These are phyloP conservation scores for Zophobas morio DNA, from an alignment of 1,140 invertebrate species.

Conservation along the genomic window DNA sequence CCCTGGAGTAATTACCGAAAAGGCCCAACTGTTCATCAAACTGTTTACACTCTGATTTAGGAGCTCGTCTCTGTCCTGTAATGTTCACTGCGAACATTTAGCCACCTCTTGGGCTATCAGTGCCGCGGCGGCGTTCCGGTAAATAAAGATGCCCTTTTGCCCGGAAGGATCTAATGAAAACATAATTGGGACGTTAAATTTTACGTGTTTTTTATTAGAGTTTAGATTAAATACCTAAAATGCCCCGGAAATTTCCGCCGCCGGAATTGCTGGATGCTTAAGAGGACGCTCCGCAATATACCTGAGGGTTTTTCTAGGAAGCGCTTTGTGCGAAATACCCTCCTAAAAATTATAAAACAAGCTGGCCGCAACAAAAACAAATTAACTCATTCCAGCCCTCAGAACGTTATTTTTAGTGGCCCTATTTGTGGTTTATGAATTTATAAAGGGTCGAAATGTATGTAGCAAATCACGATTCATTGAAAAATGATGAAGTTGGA, in stretches of 20 bases:
- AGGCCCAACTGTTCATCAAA: slow-evolving; percentile 44
- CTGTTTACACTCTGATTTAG: slow-evolving; percentile 47
- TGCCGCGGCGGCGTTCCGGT: neutral
- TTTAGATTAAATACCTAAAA: slow-evolving; percentile 1
- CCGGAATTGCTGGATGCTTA: neutral
- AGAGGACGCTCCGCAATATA: no score
- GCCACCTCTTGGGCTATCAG: slow-evolving; percentile 24
- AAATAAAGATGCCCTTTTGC: neutral
- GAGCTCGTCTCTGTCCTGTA: slow-evolving; percentile 16
- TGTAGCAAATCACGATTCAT: no score
- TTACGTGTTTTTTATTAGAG: slow-evolving; percentile 2
- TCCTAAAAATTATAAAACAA: no score
- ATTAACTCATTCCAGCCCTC: no score
- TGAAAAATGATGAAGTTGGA: no score
- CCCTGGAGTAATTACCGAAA: slow-evolving; percentile 31
- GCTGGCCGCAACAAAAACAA: no score
- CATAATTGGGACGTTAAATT: neutral
- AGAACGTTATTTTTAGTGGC: no score
- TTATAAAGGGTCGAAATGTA: no score
- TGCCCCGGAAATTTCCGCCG: neutral
- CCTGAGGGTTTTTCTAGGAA: no score
- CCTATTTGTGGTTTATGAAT: no score
- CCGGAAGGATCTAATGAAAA: slow-evolving; percentile 3
- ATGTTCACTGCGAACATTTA: slow-evolving; percentile 31
- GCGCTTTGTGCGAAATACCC: no score